Evolutionary conservation across 2,113 vertebrate genomes (phyloP).

Genomic region (Pachycephala philippinensis): DNA sequence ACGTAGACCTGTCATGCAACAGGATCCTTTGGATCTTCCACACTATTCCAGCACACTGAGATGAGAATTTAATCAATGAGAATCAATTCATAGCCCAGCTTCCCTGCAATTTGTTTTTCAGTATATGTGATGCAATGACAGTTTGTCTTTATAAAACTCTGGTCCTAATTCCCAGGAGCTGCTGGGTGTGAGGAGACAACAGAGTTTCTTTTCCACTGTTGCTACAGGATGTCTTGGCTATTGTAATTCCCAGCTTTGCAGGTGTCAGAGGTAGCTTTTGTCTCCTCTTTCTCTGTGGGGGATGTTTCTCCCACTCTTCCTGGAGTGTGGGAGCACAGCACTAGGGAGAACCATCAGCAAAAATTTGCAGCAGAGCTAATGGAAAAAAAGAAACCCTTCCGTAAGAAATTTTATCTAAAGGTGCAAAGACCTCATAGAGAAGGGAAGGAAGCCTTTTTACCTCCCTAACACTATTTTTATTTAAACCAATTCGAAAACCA

Average conservation of each 20-base stretch:
- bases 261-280: neutral
- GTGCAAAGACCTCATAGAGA: neutral
- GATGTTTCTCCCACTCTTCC: neutral
- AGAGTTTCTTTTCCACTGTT: neutral
- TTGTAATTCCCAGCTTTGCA: neutral
- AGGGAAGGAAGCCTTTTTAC: neutral
- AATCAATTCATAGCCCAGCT: constrained; percentile 37
- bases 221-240: neutral
- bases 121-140: neutral
- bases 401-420: neutral
- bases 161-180: neutral
- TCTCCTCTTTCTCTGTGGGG: neutral
- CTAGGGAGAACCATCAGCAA: neutral
- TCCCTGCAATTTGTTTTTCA: constrained; percentile 35
- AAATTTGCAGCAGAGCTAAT: neutral
- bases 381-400: neutral
- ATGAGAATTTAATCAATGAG: constrained; percentile 43
- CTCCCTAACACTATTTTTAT: neutral
- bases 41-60: neutral
- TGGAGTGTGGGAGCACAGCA: neutral
- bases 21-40: constrained; percentile 37
- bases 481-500: neutral
- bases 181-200: neutral
- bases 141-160: constrained; percentile 11
- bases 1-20: constrained; percentile 1